Percentiles rank a stretch among this genome's conserved stretches.
phyloP scores from a whole-genome alignment of 2,797 vertebrate genomes.

The Anguilla pacifica region DNA sequence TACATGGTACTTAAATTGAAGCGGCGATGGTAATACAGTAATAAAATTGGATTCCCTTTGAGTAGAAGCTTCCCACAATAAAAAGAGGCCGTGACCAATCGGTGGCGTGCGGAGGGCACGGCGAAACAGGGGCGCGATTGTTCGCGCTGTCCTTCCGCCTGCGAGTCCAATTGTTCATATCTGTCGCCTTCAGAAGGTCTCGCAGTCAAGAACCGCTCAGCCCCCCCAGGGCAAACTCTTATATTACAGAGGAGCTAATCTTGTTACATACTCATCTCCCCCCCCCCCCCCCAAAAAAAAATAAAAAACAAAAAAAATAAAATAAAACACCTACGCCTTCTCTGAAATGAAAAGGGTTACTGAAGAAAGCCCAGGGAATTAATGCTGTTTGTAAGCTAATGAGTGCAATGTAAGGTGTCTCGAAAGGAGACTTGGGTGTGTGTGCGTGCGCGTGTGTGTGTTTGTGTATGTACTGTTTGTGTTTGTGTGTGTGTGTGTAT shows the following conservation, averaged over 20 bases:
- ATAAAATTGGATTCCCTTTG: slow-evolving; percentile 58
- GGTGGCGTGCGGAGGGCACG: slow-evolving; percentile 30
- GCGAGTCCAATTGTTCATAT: slow-evolving; percentile 39
- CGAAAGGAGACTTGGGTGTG: neutral
- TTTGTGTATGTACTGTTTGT: neutral
- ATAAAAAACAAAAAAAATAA: slow-evolving; percentile 35
- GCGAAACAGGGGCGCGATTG: slow-evolving; percentile 57
- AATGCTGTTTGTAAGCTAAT: slow-evolving; percentile 30
- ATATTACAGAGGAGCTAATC: slow-evolving; percentile 62
- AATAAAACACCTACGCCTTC: slow-evolving; percentile 23
- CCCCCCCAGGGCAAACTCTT: slow-evolving; percentile 55
- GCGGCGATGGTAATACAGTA: slow-evolving; percentile 52
- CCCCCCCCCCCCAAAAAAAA: neutral
- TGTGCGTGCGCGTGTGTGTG: neutral
- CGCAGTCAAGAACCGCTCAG: slow-evolving; percentile 35
- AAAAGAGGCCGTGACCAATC: slow-evolving; percentile 58
- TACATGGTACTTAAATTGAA: slow-evolving; percentile 38
- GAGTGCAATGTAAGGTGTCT: neutral
- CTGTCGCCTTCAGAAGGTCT: slow-evolving; percentile 36
- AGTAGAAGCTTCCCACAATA: slow-evolving; percentile 43
- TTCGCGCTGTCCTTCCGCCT: slow-evolving; percentile 34
- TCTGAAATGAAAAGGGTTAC: slow-evolving; percentile 28
- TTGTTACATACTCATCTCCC: slow-evolving; percentile 56
- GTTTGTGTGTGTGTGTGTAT: neutral
- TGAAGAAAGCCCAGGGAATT: slow-evolving; percentile 25